Base-by-base conservation (phyloP, 2,888 invertebrate genomes). In the Heterodera filipjevi region DNA sequence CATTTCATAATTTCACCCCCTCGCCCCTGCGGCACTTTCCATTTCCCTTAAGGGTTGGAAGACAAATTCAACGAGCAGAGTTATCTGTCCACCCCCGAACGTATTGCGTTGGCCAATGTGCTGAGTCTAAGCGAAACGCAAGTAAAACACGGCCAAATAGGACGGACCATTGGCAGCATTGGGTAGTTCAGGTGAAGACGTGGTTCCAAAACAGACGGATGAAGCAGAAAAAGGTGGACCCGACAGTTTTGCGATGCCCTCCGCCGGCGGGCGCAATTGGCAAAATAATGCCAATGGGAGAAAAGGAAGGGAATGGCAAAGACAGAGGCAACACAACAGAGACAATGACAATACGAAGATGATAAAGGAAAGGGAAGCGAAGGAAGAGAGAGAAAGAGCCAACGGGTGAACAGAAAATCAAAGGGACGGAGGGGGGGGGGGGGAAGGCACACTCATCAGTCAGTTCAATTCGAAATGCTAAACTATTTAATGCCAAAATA, bases 151-250 rank as follows among this genome's bases (percentile, higher is more conserved):
- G 49, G 49, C 39, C 39, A 39, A 77, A 46, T 35, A 27, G 30
- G 39, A 39, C 39, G 39, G 39, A 39, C n/a, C n/a, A n/a, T n/a
- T n/a, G 39, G 44, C 30, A 46, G n/a, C 16, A 59, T 19, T 77
- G 27, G 32, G 22, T 74, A 8, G 5, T 66, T 68, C 93, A 96
- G 92, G 95, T 96, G 82, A 96, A 96, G 92, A 97, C 96, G 81
- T 96, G 96, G 96, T 96, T 97, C 91, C 96, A 97, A 91, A 97
- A 97, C 91, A 91, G 96, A 39, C 92, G 97, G 85, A 97, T 97
- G 97, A 95, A 95, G 90, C 95, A 95, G 90, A 95, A 95, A 92
- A 95, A 95, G 49, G 71, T 71, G 22, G 35, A 46, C 46, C 30
- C 39, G 46, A 35, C 32, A 12, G 59, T 35, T 27, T 16, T 3